These are phyloP conservation scores for Leptopterna dolabrata DNA, from an alignment of 2,888 invertebrate species.

Conservation along the genomic window DNA sequence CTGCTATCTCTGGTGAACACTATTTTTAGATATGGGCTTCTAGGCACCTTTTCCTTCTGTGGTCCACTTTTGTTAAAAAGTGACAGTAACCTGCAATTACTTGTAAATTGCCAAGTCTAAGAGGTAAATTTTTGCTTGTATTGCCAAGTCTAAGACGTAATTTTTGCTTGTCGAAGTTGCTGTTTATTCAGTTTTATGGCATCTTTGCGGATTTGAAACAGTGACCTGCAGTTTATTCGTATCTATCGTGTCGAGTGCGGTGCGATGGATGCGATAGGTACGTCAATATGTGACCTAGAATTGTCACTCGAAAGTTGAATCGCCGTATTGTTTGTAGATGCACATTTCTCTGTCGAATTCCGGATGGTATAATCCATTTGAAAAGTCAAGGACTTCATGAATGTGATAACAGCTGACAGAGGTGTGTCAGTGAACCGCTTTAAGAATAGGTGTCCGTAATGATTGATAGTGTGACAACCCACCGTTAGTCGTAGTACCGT, in stretches of 20 bases:
- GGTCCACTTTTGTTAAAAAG: neutral
- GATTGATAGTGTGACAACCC: too few species aligned
- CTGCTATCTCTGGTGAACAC: neutral
- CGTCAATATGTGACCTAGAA: too few species aligned
- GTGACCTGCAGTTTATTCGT: too few species aligned
- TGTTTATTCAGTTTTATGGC: too few species aligned
- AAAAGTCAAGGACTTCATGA: neutral
- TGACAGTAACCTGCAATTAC: neutral
- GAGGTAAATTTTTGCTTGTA: neutral
- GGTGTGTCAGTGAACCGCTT: neutral
- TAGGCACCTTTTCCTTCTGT: neutral
- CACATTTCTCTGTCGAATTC: too few species aligned
- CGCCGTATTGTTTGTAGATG: too few species aligned
- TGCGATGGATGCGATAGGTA: too few species aligned
- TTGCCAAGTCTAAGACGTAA: too few species aligned
- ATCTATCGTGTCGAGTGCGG: too few species aligned
- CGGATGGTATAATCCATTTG: neutral
- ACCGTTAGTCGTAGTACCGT: neutral
- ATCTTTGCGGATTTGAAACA: too few species aligned
- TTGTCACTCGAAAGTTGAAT: too few species aligned
- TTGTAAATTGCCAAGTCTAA: neutral
- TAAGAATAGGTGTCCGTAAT: neutral
- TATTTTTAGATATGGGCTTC: slow-evolving; percentile 25
- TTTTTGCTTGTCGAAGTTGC: too few species aligned
- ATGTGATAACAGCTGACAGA: neutral